phyloP scores from a whole-genome alignment of 2,888 invertebrate species.

The Embidobia sp. region DNA sequence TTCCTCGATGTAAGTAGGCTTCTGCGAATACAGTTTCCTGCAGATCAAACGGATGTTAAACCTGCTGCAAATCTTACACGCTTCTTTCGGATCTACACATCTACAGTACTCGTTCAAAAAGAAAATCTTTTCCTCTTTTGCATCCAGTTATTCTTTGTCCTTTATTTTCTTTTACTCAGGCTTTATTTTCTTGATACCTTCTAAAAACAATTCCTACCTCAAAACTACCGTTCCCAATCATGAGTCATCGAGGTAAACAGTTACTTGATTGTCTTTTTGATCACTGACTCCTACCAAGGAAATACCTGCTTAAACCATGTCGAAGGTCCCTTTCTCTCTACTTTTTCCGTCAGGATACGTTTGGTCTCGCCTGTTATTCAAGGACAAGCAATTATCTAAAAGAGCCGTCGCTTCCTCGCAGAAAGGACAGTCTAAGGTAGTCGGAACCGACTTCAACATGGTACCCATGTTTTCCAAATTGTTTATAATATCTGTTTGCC shows the following conservation, averaged over 20 bases:
- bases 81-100: too few species aligned
- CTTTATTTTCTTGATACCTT: too few species aligned
- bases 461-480: slow-evolving; percentile 5
- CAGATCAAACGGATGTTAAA: slow-evolving; percentile 34
- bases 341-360: slow-evolving; percentile 67
- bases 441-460: not conserved
- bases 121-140: too few species aligned
- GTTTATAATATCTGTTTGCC: too few species aligned
- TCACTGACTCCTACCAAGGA: slow-evolving; percentile 31
- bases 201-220: too few species aligned
- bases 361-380: slow-evolving; percentile 67
- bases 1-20: slow-evolving; percentile 9
- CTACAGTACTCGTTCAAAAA: too few species aligned
- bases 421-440: slow-evolving; percentile 24
- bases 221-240: too few species aligned
- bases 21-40: slow-evolving; percentile 26
- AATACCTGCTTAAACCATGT: slow-evolving; percentile 44
- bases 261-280: slow-evolving; percentile 10
- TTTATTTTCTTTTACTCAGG: too few species aligned
- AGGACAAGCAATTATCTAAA: slow-evolving; percentile 67
- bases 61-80: slow-evolving; percentile 3
- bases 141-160: too few species aligned
- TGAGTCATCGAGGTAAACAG: too few species aligned
- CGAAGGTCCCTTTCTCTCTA: slow-evolving; percentile 48
- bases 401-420: slow-evolving; percentile 49